A percentile compares a stretch with the other conserved stretches of the same genome.
Conservation (phyloP, 2,888 invertebrate genomes). For the Augiades crinisus region DNA sequence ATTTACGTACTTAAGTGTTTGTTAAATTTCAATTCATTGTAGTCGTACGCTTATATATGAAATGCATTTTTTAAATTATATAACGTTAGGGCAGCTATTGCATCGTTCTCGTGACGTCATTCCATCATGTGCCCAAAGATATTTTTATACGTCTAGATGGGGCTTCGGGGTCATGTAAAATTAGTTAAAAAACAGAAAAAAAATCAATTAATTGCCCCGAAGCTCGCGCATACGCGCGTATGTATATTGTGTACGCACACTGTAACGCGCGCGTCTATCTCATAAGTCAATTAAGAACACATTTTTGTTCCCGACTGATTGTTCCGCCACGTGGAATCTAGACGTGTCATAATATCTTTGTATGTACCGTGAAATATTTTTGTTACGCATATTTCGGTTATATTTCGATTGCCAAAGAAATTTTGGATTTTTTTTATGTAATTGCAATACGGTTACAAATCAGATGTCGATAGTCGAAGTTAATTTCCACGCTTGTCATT, state of each 20-base stretch:
- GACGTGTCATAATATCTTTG: no score
- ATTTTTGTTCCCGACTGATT: no score
- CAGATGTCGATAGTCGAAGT: conserved; percentile 41
- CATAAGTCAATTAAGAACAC: no score
- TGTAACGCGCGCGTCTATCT: no score
- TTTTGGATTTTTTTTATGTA: conserved; percentile 48
- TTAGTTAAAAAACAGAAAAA: no score
- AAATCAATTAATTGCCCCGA: no score
- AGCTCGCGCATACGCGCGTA: no score
- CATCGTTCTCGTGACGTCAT: conserved; percentile 65
- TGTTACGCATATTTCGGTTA: conserved; percentile 53
- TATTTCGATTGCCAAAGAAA: conserved; percentile 74
- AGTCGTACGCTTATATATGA: conserved; percentile 70
- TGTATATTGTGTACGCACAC: no score
- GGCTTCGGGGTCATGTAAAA: no score
- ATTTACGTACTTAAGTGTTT: conserved; percentile 72
- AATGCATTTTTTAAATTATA: conserved; percentile 64
- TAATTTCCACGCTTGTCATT: conserved; percentile 60
- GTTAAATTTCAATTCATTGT: conserved; percentile 54
- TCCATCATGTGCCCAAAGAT: conserved; percentile 59
- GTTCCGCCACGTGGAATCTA: no score
- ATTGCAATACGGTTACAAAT: conserved; percentile 49
- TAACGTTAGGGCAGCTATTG: conserved; percentile 73
- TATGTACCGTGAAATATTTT: conserved; percentile 53
- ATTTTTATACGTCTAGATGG: no score